These are phyloP conservation scores for Temnothorax longispinosus DNA, from an alignment of 1,140 invertebrate species.

Conservation along the genomic window DNA sequence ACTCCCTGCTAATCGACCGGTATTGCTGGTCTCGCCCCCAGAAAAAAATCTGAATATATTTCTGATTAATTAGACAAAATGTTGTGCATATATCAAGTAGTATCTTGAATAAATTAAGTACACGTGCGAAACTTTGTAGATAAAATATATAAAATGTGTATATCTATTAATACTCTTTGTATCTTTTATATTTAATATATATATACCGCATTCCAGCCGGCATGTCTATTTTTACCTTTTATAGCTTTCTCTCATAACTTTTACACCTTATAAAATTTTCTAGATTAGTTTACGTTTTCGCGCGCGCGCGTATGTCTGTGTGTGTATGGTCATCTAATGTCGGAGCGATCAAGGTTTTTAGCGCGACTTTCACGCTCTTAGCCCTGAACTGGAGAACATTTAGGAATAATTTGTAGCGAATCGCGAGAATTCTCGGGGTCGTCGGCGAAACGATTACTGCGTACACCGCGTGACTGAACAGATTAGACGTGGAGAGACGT, in stretches of 20 bases:
- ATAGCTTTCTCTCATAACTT: constrained; percentile 6
- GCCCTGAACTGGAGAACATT: neutral
- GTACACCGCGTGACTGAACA: constrained; percentile 45
- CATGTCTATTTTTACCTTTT: neutral
- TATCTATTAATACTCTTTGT: too few relatives aligned
- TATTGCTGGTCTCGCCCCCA: neutral
- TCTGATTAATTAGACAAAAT: constrained; percentile 16
- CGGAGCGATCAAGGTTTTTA: neutral
- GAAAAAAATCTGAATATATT: neutral
- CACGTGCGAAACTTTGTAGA: neutral
- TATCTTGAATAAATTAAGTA: neutral
- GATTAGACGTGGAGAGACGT: constrained; percentile 38
- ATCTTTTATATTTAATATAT: constrained; percentile 3
- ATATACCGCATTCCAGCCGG: neutral
- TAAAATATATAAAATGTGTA: neutral
- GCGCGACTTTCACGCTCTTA: neutral
- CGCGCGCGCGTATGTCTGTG: neutral
- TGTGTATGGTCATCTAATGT: neutral
- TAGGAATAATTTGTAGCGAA: constrained; percentile 20
- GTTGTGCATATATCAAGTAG: neutral
- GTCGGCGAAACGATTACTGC: constrained; percentile 14
- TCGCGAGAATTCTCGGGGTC: constrained; percentile 32
- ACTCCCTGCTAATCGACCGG: neutral
- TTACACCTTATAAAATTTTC: neutral
- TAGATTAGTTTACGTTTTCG: neutral